phyloP scores from a whole-genome alignment of 1,140 invertebrate species.

The Neelides sp. region DNA sequence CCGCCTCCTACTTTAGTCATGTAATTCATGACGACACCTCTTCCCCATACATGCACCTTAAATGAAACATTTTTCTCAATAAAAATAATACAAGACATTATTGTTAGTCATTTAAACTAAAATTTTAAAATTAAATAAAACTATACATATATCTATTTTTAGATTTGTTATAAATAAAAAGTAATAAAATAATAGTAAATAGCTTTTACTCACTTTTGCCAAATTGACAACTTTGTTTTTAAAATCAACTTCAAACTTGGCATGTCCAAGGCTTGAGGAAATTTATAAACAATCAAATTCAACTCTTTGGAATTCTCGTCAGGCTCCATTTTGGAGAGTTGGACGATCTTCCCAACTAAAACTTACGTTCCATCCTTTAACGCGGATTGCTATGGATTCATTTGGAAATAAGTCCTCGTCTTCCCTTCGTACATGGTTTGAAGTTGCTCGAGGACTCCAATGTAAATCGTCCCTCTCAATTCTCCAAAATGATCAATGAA shows the following conservation, averaged over 20 bases:
- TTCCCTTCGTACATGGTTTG: background rate
- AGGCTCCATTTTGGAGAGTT: constrained; percentile 1
- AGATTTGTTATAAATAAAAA: background rate
- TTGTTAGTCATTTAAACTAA: constrained; percentile 17
- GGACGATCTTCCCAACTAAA: background rate
- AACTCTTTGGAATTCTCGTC: constrained; percentile 12
- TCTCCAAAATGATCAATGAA: no score
- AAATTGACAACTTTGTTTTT: constrained; percentile 3
- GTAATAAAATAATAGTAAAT: background rate
- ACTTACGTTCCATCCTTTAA: constrained; percentile 1
- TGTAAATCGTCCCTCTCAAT: no score
- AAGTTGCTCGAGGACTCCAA: constrained; percentile 9
- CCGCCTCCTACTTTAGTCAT: background rate
- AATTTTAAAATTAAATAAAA: background rate
- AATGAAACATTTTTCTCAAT: constrained; percentile 3
- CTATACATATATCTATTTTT: background rate
- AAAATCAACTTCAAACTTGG: constrained; percentile 7
- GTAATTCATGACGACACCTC: background rate
- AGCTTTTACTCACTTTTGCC: constrained; percentile 8
- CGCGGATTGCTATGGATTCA: background rate
- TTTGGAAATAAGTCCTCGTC: background rate
- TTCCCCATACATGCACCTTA: background rate
- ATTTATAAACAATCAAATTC: constrained; percentile 15
- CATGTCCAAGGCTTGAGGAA: constrained; percentile 3
- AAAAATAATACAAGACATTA: constrained; percentile 6